phyloP scores from a whole-genome alignment of 2,113 vertebrate genomes.

The Sorex araneus region DNA sequence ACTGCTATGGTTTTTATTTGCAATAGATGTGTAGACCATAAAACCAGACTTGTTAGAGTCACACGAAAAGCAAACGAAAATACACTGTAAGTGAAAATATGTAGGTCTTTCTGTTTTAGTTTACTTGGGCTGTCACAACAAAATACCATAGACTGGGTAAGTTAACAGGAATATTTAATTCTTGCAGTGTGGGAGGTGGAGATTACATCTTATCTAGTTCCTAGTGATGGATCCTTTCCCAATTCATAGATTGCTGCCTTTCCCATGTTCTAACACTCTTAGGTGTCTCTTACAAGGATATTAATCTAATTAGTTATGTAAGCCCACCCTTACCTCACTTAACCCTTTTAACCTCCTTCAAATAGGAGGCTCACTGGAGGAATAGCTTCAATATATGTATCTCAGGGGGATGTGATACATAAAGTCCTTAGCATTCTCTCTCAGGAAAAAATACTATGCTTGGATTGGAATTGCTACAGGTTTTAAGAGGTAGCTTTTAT shows the following conservation, averaged over 20 bases:
- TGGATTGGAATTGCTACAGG: not conserved
- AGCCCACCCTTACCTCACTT: not conserved
- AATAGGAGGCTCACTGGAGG: not conserved
- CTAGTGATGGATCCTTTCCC: not conserved
- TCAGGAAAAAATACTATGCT: not conserved
- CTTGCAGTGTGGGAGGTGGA: not conserved
- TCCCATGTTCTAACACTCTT: not conserved
- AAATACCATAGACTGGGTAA: not conserved
- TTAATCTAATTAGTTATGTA: not conserved
- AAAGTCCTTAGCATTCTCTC: not conserved
- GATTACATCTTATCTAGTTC: not conserved
- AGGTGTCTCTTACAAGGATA: not conserved
- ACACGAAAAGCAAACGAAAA: not conserved
- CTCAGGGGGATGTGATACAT: not conserved
- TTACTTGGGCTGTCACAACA: not conserved
- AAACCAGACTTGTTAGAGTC: not conserved
- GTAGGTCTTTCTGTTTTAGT: not conserved
- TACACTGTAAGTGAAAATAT: not conserved
- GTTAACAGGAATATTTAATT: conserved; percentile 13
- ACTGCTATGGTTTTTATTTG: not conserved
- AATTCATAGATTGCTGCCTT: not conserved
- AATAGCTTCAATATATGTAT: not conserved
- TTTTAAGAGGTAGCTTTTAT: not conserved
- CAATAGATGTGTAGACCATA: not conserved
- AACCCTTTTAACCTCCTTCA: not conserved